These are phyloP conservation scores for Pammene fasciana DNA, from an alignment of 2,888 invertebrate species.

Conservation along the genomic window DNA sequence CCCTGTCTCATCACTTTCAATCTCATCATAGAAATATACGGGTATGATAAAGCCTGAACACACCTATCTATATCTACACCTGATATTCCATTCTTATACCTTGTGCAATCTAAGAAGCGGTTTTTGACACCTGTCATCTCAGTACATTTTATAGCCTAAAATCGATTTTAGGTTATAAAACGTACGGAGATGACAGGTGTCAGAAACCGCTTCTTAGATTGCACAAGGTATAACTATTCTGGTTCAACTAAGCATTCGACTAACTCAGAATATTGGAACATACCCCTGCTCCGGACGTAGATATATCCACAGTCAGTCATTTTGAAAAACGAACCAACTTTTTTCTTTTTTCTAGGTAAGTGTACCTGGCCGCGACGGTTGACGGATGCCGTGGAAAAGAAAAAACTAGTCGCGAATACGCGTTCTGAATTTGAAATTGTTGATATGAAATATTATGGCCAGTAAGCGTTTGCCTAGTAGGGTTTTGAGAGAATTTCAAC, in stretches of 20 bases:
- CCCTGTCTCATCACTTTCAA: too few relatives aligned
- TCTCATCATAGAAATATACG: too few relatives aligned
- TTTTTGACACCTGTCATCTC: too few relatives aligned
- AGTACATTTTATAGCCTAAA: too few relatives aligned
- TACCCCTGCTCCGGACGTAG: slow-evolving; percentile 56
- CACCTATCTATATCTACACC: too few relatives aligned
- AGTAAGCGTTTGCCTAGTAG: background rate
- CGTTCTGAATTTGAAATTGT: slow-evolving; percentile 36
- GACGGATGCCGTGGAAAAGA: slow-evolving; percentile 40
- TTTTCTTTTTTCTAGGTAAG: slow-evolving; percentile 40
- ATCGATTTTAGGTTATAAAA: too few relatives aligned
- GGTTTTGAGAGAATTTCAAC: background rate
- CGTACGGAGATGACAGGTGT: too few relatives aligned
- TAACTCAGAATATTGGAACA: background rate
- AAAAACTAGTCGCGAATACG: slow-evolving; percentile 33
- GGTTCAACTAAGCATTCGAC: background rate
- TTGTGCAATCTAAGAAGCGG: too few relatives aligned
- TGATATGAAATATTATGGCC: slow-evolving; percentile 24
- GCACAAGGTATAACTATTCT: too few relatives aligned
- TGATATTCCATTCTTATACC: too few relatives aligned
- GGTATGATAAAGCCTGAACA: too few relatives aligned
- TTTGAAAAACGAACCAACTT: slow-evolving; percentile 69
- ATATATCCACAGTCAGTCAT: slow-evolving; percentile 61
- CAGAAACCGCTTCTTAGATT: too few relatives aligned
- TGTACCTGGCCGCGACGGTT: slow-evolving; percentile 42